Conservation (phyloP, 53 echinoderm and acorn worm species). For the Pentamera pediparva region DNA sequence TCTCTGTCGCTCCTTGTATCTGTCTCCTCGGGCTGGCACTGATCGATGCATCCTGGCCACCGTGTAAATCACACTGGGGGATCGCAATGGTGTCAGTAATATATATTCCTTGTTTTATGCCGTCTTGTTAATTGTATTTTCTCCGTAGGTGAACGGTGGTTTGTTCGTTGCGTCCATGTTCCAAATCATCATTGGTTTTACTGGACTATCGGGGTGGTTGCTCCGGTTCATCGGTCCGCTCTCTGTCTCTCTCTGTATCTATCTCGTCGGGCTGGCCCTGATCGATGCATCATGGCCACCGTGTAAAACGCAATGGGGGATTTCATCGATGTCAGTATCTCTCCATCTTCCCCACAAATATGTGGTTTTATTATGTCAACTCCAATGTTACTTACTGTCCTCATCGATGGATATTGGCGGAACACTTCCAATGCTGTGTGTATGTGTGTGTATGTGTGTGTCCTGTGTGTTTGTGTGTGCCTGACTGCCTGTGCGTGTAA, state of each 20-base stretch:
- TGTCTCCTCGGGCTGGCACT: constrained; percentile 7
- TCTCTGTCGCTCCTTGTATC: constrained; percentile 1
- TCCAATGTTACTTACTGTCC: too few species aligned
- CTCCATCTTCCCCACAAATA: too few species aligned
- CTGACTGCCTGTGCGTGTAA: too few species aligned
- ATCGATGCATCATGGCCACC: background rate
- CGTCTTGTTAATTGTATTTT: background rate
- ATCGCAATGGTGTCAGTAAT: constrained; percentile 1
- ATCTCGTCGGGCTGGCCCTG: background rate
- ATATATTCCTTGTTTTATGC: background rate
- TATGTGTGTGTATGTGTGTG: too few species aligned
- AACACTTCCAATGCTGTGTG: too few species aligned
- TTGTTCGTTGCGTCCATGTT: background rate
- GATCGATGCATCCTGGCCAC: constrained; percentile 3
- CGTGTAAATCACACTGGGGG: background rate
- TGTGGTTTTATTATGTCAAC: too few species aligned
- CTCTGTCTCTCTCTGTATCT: background rate
- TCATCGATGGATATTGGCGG: too few species aligned
- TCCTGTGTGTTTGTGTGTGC: too few species aligned
- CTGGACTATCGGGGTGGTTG: background rate
- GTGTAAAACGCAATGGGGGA: background rate
- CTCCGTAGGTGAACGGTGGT: background rate
- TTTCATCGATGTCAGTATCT: background rate
- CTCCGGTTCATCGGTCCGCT: background rate
- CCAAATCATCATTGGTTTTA: background rate